Evolutionary conservation across 2,797 vertebrate genomes (phyloP).

Genomic region (Rhynchotus rufescens): DNA sequence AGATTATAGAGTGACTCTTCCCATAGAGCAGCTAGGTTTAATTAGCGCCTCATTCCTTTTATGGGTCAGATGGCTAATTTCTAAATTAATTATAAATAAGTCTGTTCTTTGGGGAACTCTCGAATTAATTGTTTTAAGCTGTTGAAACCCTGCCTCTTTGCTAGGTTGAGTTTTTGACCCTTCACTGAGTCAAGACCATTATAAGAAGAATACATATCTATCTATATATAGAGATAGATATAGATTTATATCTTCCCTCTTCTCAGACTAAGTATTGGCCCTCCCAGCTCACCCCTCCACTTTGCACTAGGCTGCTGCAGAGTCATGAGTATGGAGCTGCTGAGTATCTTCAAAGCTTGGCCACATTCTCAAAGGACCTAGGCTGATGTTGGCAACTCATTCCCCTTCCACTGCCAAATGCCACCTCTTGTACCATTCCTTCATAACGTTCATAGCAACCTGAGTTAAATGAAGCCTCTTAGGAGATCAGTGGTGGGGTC

Average conservation of each 20-base stretch:
- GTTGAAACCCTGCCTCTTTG: neutral
- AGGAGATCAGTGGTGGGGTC: accelerated
- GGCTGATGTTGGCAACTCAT: neutral
- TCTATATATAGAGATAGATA: neutral
- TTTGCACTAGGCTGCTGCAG: neutral
- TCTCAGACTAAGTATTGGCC: neutral
- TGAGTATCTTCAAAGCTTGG: neutral
- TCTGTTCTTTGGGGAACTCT: neutral
- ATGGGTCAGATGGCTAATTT: conserved; percentile 37
- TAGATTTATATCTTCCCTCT: neutral
- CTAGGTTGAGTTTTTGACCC: neutral
- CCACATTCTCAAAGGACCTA: neutral
- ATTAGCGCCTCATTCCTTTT: conserved; percentile 45
- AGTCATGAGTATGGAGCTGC: neutral
- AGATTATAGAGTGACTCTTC: neutral
- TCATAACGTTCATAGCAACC: neutral
- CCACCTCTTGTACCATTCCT: neutral
- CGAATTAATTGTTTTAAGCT: conserved; percentile 30
- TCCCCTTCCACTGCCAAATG: neutral
- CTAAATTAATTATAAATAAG: conserved; percentile 56
- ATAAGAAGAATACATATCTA: neutral
- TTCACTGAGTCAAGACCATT: neutral
- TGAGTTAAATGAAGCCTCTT: neutral
- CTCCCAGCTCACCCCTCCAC: neutral
- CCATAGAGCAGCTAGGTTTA: conserved; percentile 37